A percentile compares a stretch with the other conserved stretches of the same genome.
Conservation (phyloP, 2,888 invertebrate species). For the Eremobia ochroleuca region DNA sequence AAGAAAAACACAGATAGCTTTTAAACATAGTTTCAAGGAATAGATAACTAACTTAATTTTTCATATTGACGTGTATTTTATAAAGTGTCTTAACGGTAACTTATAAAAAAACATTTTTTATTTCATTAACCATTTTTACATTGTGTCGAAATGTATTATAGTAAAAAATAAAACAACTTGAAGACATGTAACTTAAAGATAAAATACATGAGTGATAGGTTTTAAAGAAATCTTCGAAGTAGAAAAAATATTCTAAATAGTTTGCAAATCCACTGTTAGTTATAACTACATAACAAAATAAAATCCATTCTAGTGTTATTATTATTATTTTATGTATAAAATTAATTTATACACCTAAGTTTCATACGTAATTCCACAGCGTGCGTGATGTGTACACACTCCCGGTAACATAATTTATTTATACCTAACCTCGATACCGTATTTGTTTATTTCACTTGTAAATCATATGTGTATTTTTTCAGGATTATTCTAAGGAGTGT, state of each 20-base stretch:
- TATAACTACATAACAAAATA: not conserved
- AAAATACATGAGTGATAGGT: not conserved
- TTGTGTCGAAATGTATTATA: not conserved
- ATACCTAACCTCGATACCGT: conserved; percentile 59
- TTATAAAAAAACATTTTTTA: not conserved
- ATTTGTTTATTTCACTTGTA: conserved; percentile 53
- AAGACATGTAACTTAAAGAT: no score
- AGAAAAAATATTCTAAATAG: not conserved
- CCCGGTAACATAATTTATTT: conserved; percentile 57
- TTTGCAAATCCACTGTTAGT: not conserved
- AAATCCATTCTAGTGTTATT: conserved; percentile 15
- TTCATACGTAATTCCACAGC: conserved; percentile 29
- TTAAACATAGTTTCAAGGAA: not conserved
- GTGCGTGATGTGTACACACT: conserved; percentile 51
- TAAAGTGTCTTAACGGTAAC: not conserved
- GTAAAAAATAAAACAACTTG: not conserved
- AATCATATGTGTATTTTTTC: conserved; percentile 82
- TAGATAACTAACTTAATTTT: conserved; percentile 1
- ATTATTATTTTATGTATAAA: conserved; percentile 38
- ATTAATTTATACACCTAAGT: conserved; percentile 24
- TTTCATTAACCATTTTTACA: not conserved
- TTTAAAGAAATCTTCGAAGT: not conserved
- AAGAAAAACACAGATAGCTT: not conserved
- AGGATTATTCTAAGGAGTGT: conserved; percentile 99
- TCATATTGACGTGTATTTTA: not conserved